Evolutionary conservation across 2,888 invertebrate species (phyloP), one percentile per base, ranked within the genome.

Genomic region (Electrophaes corylata): DNA sequence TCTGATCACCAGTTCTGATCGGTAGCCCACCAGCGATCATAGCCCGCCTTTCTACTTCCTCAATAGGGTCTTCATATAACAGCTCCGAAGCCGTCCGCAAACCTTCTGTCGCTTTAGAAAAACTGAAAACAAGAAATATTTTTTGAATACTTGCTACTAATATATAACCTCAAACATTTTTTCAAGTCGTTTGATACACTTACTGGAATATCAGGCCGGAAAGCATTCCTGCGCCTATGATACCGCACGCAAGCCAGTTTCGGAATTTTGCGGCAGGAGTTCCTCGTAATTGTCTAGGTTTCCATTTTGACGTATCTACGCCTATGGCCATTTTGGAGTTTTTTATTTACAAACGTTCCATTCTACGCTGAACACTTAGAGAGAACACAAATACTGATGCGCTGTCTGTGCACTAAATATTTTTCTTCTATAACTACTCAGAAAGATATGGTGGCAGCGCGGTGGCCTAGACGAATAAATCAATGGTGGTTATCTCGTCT

Each of bases 221-320:
- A 40, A 88, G 8, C 47, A 87, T 69, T 58, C 92, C 92, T 57
- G 89, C 44, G 31, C 81, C 79, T 61, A 95, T 39, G 6, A 91
- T 59, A 23, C 90, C 91, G 16, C 84, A 67, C 10, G 92, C 93
- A 64, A 93, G 84, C 57, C 86, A 83, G 79, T 94, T 94, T 63
- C 94, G 84, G 57, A 92, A 87, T 61, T 70, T 75, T 64, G 88
- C 92, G 46, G 94, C 93, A 41, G 95, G 95, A 40, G 95, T 95
- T 68, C 95, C 95, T 79, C 88, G 91, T 59, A 94, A 82, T 85
- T 92, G 91, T 81, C 95, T 92, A 63, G 95, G 95, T 90, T 95
- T 95, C 79, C 94, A 91, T 76, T 90, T 91, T 65, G 85, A 91
- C 49, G 87, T 85, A 85, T 94, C 93, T 50, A 92, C 79, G 50